A percentile compares a stretch with the other conserved stretches of the same genome.
phyloP scores from a whole-genome alignment of 2,797 vertebrate species.

The Dipus sagitta region DNA sequence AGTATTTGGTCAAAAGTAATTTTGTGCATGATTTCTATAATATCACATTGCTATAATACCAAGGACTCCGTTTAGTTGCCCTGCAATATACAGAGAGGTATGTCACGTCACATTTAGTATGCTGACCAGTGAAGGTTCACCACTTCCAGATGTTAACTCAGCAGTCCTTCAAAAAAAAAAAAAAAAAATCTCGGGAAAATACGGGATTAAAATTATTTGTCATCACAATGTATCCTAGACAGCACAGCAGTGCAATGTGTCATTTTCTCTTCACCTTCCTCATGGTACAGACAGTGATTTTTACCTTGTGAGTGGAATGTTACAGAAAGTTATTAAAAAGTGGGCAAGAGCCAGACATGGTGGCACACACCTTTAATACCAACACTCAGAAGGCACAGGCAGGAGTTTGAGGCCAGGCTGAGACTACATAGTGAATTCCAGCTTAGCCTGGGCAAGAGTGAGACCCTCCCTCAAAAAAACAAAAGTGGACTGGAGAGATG shows the following conservation, averaged over 20 bases:
- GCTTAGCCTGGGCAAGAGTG: too few species aligned
- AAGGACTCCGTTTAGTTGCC: background rate
- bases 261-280: conserved; percentile 35
- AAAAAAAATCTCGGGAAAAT: background rate
- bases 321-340: conserved; percentile 20
- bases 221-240: background rate
- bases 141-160: background rate
- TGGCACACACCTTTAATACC: too few species aligned
- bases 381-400: too few species aligned
- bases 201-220: background rate
- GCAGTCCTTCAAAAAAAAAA: conserved; percentile 23
- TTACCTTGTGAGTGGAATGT: conserved; percentile 33
- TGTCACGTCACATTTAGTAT: background rate
- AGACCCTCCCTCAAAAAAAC: too few species aligned
- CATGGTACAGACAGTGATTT: conserved; percentile 24
- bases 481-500: too few species aligned
- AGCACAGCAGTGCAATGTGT: background rate
- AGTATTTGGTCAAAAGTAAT: conserved; percentile 21
- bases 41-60: background rate
- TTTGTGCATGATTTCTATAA: background rate
- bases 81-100: background rate
- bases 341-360: too few species aligned
- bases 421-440: too few species aligned
- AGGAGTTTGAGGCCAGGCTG: too few species aligned
- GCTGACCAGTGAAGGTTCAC: background rate